Conservation (phyloP, 2,888 invertebrate species). For the Acleris cristana region DNA sequence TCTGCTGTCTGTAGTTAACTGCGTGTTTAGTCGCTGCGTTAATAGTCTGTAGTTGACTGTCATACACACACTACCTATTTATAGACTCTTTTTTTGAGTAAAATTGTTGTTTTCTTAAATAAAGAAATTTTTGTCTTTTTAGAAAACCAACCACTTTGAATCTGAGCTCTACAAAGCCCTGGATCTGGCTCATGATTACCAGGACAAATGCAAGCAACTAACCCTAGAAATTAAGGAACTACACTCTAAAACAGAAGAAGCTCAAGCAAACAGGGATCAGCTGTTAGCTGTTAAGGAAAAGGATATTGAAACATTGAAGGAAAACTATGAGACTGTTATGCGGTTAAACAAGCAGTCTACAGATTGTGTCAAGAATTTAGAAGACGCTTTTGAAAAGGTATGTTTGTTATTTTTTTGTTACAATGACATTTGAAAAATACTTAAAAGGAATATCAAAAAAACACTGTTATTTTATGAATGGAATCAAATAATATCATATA, state of each 20-base stretch:
- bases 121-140: conserved; percentile 15
- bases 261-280: conserved; percentile 53
- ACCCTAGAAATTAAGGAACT: conserved; percentile 75
- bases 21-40: too few relatives aligned
- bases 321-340: conserved; percentile 77
- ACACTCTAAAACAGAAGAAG: conserved; percentile 67
- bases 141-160: conserved; percentile 85
- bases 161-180: conserved; percentile 89
- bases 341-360: conserved; percentile 82
- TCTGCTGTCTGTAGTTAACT: too few relatives aligned
- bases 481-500: background rate
- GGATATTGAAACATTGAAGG: conserved; percentile 73
- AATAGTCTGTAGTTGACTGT: too few relatives aligned
- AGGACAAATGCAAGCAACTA: conserved; percentile 85
- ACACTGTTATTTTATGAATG: too few relatives aligned
- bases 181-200: conserved; percentile 86
- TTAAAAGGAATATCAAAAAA: too few relatives aligned
- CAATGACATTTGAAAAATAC: background rate
- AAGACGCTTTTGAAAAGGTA: conserved; percentile 83
- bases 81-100: too few relatives aligned
- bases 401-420: conserved; percentile 1
- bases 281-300: conserved; percentile 60
- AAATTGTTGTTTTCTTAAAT: too few relatives aligned
- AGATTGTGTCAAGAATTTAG: conserved; percentile 85
- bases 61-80: too few relatives aligned